These are phyloP conservation scores for Procambarus virginalis DNA, from an alignment of 1,140 invertebrate species.

Conservation along the genomic window DNA sequence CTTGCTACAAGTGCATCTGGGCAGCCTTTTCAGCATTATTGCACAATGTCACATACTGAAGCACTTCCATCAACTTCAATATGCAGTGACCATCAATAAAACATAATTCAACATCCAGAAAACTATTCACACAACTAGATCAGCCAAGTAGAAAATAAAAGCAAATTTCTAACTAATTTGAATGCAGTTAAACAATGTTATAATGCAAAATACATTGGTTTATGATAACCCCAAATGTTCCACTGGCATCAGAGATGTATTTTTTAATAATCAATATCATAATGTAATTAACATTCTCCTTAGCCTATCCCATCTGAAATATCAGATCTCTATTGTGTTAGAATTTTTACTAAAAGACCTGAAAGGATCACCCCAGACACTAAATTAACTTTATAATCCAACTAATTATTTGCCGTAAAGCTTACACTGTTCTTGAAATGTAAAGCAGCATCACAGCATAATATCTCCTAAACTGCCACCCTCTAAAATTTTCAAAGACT, in stretches of 20 bases:
- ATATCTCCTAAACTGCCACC: no score
- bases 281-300: neutral
- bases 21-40: neutral
- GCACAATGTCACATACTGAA: slow-evolving; percentile 1
- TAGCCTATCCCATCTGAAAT: neutral
- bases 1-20: neutral
- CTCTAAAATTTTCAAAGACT: neutral
- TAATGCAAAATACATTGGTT: neutral
- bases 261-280: neutral
- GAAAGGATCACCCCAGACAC: neutral
- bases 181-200: neutral
- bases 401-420: neutral
- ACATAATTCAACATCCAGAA: neutral
- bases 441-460: no score
- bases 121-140: neutral
- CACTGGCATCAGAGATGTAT: neutral
- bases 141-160: neutral
- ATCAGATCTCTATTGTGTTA: neutral
- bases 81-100: neutral
- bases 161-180: neutral
- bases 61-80: neutral
- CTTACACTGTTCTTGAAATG: neutral
- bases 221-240: slow-evolving; percentile 9
- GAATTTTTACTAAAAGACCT: neutral
- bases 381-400: neutral